Conservation (phyloP, 2,797 vertebrate genomes). For the Xiphophorus birchmanni region DNA sequence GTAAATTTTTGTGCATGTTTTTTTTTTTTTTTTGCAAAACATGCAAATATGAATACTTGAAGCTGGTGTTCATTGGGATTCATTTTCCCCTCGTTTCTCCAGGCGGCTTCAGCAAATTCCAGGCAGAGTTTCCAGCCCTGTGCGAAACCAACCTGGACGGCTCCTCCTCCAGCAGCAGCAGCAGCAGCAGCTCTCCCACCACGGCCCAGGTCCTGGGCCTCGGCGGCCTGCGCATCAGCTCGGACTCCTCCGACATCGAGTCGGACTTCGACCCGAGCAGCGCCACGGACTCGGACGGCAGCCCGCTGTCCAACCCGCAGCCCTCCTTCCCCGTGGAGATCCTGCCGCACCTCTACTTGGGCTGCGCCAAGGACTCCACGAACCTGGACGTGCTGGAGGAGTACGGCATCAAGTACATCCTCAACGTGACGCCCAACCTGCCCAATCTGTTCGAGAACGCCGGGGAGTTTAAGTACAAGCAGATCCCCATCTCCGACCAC, state of each 20-base stretch:
- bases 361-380: conserved; percentile 97
- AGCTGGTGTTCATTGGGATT: not conserved
- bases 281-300: conserved; percentile 93
- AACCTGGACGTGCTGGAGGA: conserved; percentile 95
- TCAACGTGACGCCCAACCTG: conserved; percentile 97
- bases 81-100: not conserved
- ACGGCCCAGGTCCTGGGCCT: conserved; percentile 91
- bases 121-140: conserved; percentile 88
- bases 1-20: not conserved
- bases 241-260: conserved; percentile 94
- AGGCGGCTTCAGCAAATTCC: conserved; percentile 96
- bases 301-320: conserved; percentile 90
- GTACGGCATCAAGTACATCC: conserved; percentile 98
- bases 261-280: conserved; percentile 91
- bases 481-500: conserved; percentile 99
- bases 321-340: conserved; percentile 96
- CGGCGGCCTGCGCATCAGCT: conserved; percentile 92
- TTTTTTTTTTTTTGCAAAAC: not conserved
- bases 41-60: not conserved
- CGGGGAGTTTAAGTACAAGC: conserved; percentile 97
- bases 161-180: conserved; percentile 77
- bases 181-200: conserved; percentile 87
- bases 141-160: conserved; percentile 93
- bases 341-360: conserved; percentile 95
- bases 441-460: conserved; percentile 96